These are phyloP conservation scores for Holothuria leucospilota DNA, from an alignment of 53 echinoderm and acorn worm species.

Conservation along the genomic window DNA sequence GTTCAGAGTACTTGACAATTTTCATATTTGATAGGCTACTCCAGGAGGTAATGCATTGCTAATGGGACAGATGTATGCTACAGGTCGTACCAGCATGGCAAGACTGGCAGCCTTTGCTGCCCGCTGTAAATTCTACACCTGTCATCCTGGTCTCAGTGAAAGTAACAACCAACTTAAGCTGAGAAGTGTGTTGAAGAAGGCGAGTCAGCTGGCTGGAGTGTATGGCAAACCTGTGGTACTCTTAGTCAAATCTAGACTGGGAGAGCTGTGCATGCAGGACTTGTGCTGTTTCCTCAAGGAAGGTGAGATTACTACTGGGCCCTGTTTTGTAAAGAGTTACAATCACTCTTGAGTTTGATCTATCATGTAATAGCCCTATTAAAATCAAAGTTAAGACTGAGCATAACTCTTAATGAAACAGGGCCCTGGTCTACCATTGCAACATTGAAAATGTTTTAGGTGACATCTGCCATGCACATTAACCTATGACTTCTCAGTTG, in stretches of 20 bases:
- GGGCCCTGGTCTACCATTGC: no score
- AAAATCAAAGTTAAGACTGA: no score
- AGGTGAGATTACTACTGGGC: conserved; percentile 54
- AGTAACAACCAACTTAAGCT: conserved; percentile 62
- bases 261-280: conserved; percentile 69
- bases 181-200: conserved; percentile 78
- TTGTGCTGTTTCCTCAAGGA: conserved; percentile 79
- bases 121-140: conserved; percentile 81
- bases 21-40: conserved; percentile 61
- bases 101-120: conserved; percentile 88
- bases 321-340: background rate
- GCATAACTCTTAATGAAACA: no score
- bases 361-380: no score
- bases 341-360: no score
- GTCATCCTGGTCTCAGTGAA: conserved; percentile 51
- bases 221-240: conserved; percentile 82
- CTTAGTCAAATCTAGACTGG: conserved; percentile 71
- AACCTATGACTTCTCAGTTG: no score
- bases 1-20: no score
- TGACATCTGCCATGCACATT: no score
- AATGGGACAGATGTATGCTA: conserved; percentile 75
- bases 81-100: conserved; percentile 80
- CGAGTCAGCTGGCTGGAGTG: conserved; percentile 89
- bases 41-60: conserved; percentile 89
- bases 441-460: no score